A percentile compares a stretch with the other conserved stretches of the same genome.
phyloP scores from a whole-genome alignment of 2,888 invertebrate species.

The Ormia ochracea region DNA sequence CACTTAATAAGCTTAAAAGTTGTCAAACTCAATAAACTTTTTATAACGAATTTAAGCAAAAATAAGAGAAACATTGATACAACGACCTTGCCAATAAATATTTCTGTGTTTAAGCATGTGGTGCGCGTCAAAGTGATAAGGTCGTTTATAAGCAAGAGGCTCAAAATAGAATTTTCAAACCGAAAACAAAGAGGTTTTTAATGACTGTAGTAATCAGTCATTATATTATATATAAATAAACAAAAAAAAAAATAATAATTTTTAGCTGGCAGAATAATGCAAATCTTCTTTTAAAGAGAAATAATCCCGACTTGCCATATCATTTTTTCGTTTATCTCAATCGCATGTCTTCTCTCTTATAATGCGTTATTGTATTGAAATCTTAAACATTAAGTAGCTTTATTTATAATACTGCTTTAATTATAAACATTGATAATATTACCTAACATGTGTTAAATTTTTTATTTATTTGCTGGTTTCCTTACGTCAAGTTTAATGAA shows the following conservation, averaged over 20 bases:
- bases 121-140: neutral
- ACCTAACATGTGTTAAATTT: neutral
- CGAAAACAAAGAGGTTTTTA: no score
- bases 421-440: conserved; percentile 3
- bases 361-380: neutral
- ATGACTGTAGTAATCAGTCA: no score
- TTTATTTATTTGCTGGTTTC: neutral
- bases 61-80: neutral
- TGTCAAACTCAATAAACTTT: conserved; percentile 20
- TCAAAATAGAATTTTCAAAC: no score
- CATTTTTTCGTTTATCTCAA: neutral
- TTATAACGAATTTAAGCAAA: neutral
- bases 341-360: neutral
- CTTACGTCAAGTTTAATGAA: conserved; percentile 32
- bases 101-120: neutral
- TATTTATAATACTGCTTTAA: neutral
- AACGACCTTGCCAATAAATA: conserved; percentile 26
- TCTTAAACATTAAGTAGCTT: neutral
- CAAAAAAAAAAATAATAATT: no score
- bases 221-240: no score
- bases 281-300: neutral
- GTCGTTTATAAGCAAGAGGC: neutral
- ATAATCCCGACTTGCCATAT: neutral
- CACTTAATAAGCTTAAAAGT: conserved; percentile 26
- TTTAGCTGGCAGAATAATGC: neutral